phyloP scores from a whole-genome alignment of 1,140 invertebrate species.

The Heliconius hewitsoni region DNA sequence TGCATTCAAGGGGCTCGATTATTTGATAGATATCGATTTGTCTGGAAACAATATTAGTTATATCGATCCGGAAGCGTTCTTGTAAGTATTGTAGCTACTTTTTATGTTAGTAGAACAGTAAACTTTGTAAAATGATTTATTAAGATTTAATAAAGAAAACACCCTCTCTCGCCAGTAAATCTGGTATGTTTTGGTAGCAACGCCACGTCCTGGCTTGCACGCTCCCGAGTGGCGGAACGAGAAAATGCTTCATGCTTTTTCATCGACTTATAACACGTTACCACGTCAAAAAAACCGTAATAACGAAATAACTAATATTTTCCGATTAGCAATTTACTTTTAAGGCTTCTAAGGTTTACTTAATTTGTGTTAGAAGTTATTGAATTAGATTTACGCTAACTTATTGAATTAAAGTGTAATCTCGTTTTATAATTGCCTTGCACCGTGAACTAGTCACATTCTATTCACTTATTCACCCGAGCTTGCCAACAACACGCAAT shows the following conservation, averaged over 20 bases:
- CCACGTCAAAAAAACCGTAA: too few relatives aligned
- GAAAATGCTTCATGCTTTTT: too few relatives aligned
- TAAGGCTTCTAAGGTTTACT: neutral
- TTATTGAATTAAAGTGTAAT: slow-evolving; percentile 13
- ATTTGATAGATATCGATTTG: slow-evolving; percentile 86
- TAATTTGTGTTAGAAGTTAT: neutral
- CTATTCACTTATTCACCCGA: neutral
- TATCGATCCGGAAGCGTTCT: slow-evolving; percentile 85
- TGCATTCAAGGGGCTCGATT: slow-evolving; percentile 84
- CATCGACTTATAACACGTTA: too few relatives aligned
- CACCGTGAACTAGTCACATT: neutral
- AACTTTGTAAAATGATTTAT: too few relatives aligned
- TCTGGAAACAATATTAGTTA: slow-evolving; percentile 84
- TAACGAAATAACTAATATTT: too few relatives aligned
- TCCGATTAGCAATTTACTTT: neutral
- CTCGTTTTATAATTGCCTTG: slow-evolving; percentile 1
- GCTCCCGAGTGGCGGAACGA: too few relatives aligned
- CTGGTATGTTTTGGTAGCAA: too few relatives aligned
- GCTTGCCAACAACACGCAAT: neutral
- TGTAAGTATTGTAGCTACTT: slow-evolving; percentile 78
- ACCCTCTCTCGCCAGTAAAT: too few relatives aligned
- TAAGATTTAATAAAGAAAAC: too few relatives aligned
- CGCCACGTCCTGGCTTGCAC: too few relatives aligned
- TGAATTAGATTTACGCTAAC: neutral
- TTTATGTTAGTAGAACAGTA: too few relatives aligned